Evolutionary conservation across 92 coral and sea anemone genomes (phyloP), one percentile per base, ranked within the genome.

Genomic region (Paramuricea clavata): DNA sequence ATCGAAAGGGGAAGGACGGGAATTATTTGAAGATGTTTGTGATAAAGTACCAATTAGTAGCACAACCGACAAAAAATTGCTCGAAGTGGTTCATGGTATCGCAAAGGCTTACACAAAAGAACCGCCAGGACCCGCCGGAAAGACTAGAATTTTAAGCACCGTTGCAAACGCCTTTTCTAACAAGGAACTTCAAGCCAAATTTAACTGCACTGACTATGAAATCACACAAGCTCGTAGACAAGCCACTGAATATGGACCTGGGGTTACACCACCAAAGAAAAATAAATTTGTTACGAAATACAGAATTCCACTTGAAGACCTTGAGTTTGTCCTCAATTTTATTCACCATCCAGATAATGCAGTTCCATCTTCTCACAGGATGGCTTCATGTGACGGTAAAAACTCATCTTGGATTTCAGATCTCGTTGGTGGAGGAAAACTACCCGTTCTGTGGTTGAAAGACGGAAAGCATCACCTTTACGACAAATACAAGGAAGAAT

Each of bases 301-400:
- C 76, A 70, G 69, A 35, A 81, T 61, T 39, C 79, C 81, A 30
- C 22, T 35, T 34, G 44, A 39, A 39, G 44, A 74, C 30, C 59
- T 88, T 68, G 87, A 87, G 41, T 88, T 88, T 69, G 12, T 79
- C 27, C 41, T 91, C 41, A 69, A 84, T 67, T 91, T 91, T 67
- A 33, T 91, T 6, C 89, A 88, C 35, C 77, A 70, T 33, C 77
- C 77, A 31, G 47, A 70, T 34, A 70, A 70, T 44, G 49, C 39
- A 15, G 39, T 44, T 22, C 17, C 19, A 15, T 70, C 77, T 32
- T 70, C 77, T 1, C 77, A 70, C 77, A 70, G 77, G 49, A 70
- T 70, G 74, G 74, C 74, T 16, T 67, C 5, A 13, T 67, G 74
- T 67, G 74, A 67, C 19, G 77, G 77, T 26, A 70, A 70, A 36